Conservation (phyloP, 1,140 invertebrate species). For the Anoplophora glabripennis region DNA sequence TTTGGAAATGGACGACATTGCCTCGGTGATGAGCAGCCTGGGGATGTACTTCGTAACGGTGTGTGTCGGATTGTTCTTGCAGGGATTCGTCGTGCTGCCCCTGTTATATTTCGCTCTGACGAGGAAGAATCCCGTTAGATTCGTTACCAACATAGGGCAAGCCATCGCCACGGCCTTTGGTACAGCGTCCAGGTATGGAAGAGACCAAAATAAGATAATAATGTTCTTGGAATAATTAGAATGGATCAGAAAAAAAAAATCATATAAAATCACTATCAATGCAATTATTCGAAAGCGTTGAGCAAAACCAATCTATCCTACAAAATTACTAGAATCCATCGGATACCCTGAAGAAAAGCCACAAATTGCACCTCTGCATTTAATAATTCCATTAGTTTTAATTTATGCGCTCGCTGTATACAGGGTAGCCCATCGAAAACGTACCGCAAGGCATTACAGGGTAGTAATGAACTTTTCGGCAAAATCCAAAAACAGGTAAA, state of each 20-base stretch:
- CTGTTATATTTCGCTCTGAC: slow-evolving; percentile 65
- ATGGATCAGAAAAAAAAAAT: too few relatives aligned
- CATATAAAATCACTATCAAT: not conserved
- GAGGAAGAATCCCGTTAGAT: slow-evolving; percentile 63
- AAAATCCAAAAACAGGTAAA: too few relatives aligned
- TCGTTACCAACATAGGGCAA: slow-evolving; percentile 70
- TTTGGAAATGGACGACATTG: slow-evolving; percentile 73
- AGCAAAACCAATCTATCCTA: not conserved
- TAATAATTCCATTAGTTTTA: too few relatives aligned
- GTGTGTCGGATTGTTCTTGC: slow-evolving; percentile 71
- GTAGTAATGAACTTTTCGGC: too few relatives aligned
- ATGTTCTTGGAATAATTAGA: too few relatives aligned
- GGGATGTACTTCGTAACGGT: slow-evolving; percentile 83
- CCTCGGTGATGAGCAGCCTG: slow-evolving; percentile 67
- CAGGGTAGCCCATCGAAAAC: too few relatives aligned
- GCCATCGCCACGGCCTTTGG: slow-evolving; percentile 76
- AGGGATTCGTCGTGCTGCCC: slow-evolving; percentile 74
- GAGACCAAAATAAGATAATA: not conserved
- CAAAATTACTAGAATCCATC: slow-evolving; percentile 3
- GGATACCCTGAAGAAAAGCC: not conserved
- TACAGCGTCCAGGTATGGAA: slow-evolving; percentile 62
- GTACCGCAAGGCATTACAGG: too few relatives aligned
- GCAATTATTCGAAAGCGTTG: not conserved
- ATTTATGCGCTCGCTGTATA: too few relatives aligned
- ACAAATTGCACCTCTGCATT: too few relatives aligned